Evolutionary conservation across 30 jellyfish, hydroid and myxozoan species (phyloP).

Genomic region (Haliclystus octoradiatus): DNA sequence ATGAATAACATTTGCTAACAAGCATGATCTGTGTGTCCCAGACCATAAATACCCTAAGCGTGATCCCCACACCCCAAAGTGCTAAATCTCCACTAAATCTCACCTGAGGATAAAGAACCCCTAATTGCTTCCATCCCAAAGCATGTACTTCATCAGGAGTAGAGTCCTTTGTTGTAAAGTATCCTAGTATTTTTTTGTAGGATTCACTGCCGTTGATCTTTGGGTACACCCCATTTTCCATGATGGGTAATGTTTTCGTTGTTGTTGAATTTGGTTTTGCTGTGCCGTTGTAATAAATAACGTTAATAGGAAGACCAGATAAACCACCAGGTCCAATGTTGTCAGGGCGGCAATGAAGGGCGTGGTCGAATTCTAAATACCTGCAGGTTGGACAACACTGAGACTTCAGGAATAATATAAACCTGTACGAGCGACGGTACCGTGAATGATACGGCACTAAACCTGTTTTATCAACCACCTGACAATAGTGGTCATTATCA

Average conservation of each 20-base stretch:
- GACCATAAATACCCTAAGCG: too few relatives aligned
- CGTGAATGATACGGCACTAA: too few relatives aligned
- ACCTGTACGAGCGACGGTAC: not conserved
- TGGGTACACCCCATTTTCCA: conserved; percentile 14
- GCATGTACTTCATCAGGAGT: conserved; percentile 55
- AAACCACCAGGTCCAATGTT: conserved; percentile 70
- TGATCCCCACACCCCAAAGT: too few relatives aligned
- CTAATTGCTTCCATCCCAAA: conserved; percentile 69
- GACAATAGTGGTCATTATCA: not conserved
- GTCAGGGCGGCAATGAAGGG: conserved; percentile 87
- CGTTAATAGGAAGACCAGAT: conserved; percentile 72
- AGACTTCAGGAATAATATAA: not conserved
- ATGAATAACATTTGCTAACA: too few relatives aligned
- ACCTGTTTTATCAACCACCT: not conserved
- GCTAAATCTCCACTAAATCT: not conserved
- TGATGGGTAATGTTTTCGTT: conserved; percentile 44
- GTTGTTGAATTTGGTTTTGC: conserved; percentile 13
- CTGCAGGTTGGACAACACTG: conserved; percentile 10
- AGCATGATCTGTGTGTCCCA: too few relatives aligned
- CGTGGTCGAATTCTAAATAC: conserved; percentile 67
- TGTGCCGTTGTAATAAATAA: conserved; percentile 45
- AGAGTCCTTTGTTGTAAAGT: conserved; percentile 73
- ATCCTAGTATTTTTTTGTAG: conserved; percentile 62
- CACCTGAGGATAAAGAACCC: conserved; percentile 84
- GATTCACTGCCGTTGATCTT: conserved; percentile 63